These are phyloP conservation scores for Urophycis tenuis DNA, from an alignment of 2,797 vertebrate genomes.

Conservation along the genomic window DNA sequence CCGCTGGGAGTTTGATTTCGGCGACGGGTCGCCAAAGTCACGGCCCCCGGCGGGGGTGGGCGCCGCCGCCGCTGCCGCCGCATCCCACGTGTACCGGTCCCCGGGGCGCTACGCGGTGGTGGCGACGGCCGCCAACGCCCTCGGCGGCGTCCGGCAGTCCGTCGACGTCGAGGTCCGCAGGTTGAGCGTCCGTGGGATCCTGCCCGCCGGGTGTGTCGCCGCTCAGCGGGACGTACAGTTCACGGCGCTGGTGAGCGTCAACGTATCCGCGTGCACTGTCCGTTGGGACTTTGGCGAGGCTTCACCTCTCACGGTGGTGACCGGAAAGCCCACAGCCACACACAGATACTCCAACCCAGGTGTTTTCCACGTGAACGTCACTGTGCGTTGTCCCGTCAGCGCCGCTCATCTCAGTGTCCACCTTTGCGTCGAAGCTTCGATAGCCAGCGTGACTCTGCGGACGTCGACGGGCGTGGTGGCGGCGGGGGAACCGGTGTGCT, in stretches of 20 bases:
- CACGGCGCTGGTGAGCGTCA: slow-evolving; percentile 57
- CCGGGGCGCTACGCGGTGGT: slow-evolving; percentile 63
- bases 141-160: slow-evolving; percentile 48
- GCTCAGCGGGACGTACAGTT: slow-evolving; percentile 44
- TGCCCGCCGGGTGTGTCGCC: slow-evolving; percentile 54
- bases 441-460: slow-evolving; percentile 48
- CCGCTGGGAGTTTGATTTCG: slow-evolving; percentile 71
- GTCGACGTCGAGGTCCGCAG: slow-evolving; percentile 56
- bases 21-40: slow-evolving; percentile 63
- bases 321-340: slow-evolving; percentile 43
- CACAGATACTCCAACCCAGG: slow-evolving; percentile 63
- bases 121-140: slow-evolving; percentile 59
- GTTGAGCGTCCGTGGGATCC: slow-evolving; percentile 55
- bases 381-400: slow-evolving; percentile 50
- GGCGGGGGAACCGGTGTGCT: slow-evolving; percentile 55
- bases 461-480: slow-evolving; percentile 39
- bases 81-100: slow-evolving; percentile 60
- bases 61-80: slow-evolving; percentile 33
- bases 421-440: slow-evolving; percentile 61
- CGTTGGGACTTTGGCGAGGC: slow-evolving; percentile 71
- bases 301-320: slow-evolving; percentile 37
- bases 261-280: slow-evolving; percentile 53
- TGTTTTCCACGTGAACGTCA: slow-evolving; percentile 53
- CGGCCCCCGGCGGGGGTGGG: too few relatives aligned
- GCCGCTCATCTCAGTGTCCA: slow-evolving; percentile 36